These are phyloP conservation scores for Champsocephalus gunnari DNA, from an alignment of 2,797 vertebrate genomes.

Conservation along the genomic window DNA sequence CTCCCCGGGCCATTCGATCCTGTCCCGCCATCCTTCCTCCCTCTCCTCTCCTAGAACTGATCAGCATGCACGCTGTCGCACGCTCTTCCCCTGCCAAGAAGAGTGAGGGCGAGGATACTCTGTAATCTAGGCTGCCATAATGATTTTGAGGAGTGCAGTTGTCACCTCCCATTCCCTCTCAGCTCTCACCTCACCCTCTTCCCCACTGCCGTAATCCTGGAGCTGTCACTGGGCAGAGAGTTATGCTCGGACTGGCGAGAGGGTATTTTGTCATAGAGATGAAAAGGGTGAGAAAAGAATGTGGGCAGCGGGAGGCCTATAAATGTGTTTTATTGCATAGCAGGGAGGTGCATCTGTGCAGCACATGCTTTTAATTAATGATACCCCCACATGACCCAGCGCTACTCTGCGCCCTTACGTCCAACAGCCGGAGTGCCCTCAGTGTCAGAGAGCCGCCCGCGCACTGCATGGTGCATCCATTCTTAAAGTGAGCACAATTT, in stretches of 20 bases:
- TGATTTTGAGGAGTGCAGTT: constrained; percentile 81
- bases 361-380: constrained; percentile 84
- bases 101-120: constrained; percentile 73
- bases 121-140: constrained; percentile 78
- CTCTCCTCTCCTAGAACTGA: constrained; percentile 68
- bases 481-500: constrained; percentile 31
- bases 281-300: constrained; percentile 80
- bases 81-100: constrained; percentile 71
- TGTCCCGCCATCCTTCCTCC: constrained; percentile 71
- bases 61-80: constrained; percentile 64
- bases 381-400: constrained; percentile 60
- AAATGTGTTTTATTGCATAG: constrained; percentile 84
- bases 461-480: constrained; percentile 18
- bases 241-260: constrained; percentile 74
- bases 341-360: constrained; percentile 72
- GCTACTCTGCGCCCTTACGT: constrained; percentile 34
- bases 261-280: constrained; percentile 83
- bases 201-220: constrained; percentile 68
- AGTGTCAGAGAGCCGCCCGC: constrained; percentile 22
- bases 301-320: constrained; percentile 76
- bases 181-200: constrained; percentile 63
- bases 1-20: constrained; percentile 81
- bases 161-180: constrained; percentile 63
- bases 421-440: constrained; percentile 9
- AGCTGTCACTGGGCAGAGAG: constrained; percentile 77